Evolutionary conservation across 2,797 vertebrate species (phyloP).

Genomic region (Leuciscus waleckii): DNA sequence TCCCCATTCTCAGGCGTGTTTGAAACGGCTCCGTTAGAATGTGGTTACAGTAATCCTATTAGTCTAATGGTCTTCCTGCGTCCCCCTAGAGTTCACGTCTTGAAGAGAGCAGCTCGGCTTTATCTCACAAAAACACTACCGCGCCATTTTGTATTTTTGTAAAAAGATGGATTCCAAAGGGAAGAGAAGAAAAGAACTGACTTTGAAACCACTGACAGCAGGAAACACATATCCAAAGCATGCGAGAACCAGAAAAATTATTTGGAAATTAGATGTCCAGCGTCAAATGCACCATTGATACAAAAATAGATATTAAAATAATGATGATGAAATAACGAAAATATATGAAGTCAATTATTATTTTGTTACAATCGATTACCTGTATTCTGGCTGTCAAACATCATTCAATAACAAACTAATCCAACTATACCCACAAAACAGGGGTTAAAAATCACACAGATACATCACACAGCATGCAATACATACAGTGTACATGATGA

Average conservation of each 20-base stretch:
- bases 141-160: constrained; percentile 35
- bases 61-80: constrained; percentile 78
- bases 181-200: neutral
- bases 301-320: neutral
- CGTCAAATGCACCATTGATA: neutral
- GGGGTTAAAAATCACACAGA: constrained; percentile 12
- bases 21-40: constrained; percentile 72
- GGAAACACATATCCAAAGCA: neutral
- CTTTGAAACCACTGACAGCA: neutral
- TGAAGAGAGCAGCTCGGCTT: constrained; percentile 30
- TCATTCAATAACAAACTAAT: neutral
- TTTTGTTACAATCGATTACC: neutral
- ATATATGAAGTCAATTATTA: neutral
- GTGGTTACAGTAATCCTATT: constrained; percentile 80
- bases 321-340: neutral
- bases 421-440: neutral
- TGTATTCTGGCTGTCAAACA: neutral
- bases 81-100: constrained; percentile 58
- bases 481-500: constrained; percentile 89
- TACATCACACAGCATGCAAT: constrained; percentile 56
- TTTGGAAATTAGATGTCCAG: neutral
- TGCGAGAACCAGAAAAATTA: neutral
- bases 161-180: constrained; percentile 9
- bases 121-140: constrained; percentile 37
- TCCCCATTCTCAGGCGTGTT: constrained; percentile 77